Evolutionary conservation across 2,888 invertebrate species (phyloP).

Genomic region (Temnothorax unifasciatus): DNA sequence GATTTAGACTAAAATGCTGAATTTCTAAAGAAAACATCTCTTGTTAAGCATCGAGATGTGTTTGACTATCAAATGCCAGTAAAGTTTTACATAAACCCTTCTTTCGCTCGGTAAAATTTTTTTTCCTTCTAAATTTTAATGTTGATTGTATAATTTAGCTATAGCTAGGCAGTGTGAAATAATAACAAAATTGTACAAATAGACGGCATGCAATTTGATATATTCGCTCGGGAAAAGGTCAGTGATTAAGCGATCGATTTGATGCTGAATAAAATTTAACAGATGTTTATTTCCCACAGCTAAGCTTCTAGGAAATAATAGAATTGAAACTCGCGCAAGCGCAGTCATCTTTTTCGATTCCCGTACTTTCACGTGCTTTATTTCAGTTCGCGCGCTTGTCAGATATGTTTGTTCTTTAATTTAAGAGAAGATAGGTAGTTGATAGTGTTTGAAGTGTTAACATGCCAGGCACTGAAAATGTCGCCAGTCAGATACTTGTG

Average conservation of each 20-base stretch:
- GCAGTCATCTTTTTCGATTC: background rate
- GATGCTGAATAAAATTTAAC: background rate
- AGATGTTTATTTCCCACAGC: background rate
- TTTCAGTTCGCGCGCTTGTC: background rate
- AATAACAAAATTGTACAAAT: background rate
- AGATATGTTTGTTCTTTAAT: background rate
- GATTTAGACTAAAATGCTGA: background rate
- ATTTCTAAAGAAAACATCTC: background rate
- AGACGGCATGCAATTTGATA: background rate
- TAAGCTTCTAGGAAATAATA: background rate
- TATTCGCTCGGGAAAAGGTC: background rate
- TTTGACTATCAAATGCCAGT: background rate
- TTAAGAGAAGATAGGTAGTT: background rate
- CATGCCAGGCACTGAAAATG: background rate
- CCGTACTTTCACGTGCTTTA: background rate
- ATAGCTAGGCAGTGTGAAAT: background rate
- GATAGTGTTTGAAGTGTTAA: background rate
- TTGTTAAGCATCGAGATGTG: background rate
- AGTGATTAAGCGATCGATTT: slow-evolving; percentile 3
- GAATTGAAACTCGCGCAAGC: slow-evolving; percentile 10
- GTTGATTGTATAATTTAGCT: background rate
- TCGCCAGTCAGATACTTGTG: background rate
- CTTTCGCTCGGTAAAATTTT: background rate
- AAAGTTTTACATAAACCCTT: background rate
- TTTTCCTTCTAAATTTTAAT: no score